Evolutionary conservation across 2,888 invertebrate genomes (phyloP).

Genomic region (Scaptodrosophila latifasciaeformis): DNA sequence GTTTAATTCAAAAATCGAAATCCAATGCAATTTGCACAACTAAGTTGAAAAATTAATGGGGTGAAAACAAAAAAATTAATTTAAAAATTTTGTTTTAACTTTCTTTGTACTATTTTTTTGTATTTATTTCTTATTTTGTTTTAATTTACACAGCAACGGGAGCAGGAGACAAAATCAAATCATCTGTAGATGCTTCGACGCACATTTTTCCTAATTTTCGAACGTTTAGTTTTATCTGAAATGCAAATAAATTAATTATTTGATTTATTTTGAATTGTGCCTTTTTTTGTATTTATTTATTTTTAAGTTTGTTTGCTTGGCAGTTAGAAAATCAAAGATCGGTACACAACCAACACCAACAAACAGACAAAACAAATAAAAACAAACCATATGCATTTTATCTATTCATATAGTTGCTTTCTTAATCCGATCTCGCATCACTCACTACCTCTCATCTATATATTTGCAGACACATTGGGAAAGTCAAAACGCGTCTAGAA

Average conservation of each 20-base stretch:
- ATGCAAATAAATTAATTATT: conserved; percentile 24
- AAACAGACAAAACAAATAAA: too few species aligned
- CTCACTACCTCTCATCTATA: conserved; percentile 60
- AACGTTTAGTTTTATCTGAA: conserved; percentile 1
- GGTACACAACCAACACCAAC: too few species aligned
- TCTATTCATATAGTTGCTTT: conserved; percentile 9
- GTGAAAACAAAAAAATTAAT: too few species aligned
- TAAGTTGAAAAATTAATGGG: too few species aligned
- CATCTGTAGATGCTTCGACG: conserved; percentile 41
- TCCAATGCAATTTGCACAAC: neutral
- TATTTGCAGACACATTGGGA: conserved; percentile 68
- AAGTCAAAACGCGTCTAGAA: conserved; percentile 52
- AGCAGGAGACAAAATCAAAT: conserved; percentile 48
- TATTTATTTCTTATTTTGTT: conserved; percentile 28
- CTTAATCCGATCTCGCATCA: conserved; percentile 32
- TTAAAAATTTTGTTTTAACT: too few species aligned
- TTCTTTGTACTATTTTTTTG: conserved; percentile 35
- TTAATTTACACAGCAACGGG: conserved; percentile 51
- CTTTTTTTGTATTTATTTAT: conserved; percentile 5
- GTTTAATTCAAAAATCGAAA: conserved; percentile 31
- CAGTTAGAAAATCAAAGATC: too few species aligned
- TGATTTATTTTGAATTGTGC: neutral
- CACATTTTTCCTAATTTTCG: conserved; percentile 7
- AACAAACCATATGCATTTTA: too few species aligned
- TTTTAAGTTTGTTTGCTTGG: neutral